These are phyloP conservation scores for Cartodere bifasciata DNA, from an alignment of 2,888 invertebrate species.

Conservation along the genomic window DNA sequence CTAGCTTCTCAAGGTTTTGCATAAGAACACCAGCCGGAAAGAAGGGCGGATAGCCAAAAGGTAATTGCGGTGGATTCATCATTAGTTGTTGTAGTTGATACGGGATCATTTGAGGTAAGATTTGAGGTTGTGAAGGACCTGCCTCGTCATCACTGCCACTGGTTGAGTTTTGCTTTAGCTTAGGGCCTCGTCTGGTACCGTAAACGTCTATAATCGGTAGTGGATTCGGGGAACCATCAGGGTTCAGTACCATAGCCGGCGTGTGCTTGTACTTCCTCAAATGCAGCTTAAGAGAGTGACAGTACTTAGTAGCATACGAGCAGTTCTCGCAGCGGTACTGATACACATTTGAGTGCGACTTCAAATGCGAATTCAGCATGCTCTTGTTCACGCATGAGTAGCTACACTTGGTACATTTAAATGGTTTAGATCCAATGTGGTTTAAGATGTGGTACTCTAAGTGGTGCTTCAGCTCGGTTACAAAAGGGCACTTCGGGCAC, in stretches of 20 bases:
- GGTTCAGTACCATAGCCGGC: constrained; percentile 80
- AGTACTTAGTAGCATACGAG: constrained; percentile 94
- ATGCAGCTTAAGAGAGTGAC: constrained; percentile 92
- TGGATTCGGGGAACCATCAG: constrained; percentile 81
- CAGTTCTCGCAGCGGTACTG: constrained; percentile 91
- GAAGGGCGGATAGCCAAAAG: constrained; percentile 18
- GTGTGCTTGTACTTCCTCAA: constrained; percentile 83
- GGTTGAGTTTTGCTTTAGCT: constrained; percentile 30
- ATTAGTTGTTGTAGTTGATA: constrained; percentile 18
- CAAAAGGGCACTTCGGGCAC: constrained; percentile 90
- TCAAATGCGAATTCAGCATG: constrained; percentile 96
- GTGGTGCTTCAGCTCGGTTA: constrained; percentile 98
- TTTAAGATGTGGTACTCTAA: constrained; percentile 93
- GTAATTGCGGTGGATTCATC: constrained; percentile 17
- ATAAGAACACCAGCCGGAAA: constrained; percentile 22
- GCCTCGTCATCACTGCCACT: constrained; percentile 8
- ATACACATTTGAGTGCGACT: constrained; percentile 86
- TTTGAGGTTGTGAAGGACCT: not conserved
- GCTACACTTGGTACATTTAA: constrained; percentile 78
- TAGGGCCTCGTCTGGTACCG: constrained; percentile 79
- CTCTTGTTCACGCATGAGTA: constrained; percentile 96
- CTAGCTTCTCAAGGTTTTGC: constrained; percentile 17
- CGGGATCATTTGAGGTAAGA: constrained; percentile 11
- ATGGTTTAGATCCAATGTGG: constrained; percentile 91
- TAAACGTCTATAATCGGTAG: constrained; percentile 82